phyloP scores from a whole-genome alignment of 1,140 invertebrate genomes.

The Hyphantria cunea region DNA sequence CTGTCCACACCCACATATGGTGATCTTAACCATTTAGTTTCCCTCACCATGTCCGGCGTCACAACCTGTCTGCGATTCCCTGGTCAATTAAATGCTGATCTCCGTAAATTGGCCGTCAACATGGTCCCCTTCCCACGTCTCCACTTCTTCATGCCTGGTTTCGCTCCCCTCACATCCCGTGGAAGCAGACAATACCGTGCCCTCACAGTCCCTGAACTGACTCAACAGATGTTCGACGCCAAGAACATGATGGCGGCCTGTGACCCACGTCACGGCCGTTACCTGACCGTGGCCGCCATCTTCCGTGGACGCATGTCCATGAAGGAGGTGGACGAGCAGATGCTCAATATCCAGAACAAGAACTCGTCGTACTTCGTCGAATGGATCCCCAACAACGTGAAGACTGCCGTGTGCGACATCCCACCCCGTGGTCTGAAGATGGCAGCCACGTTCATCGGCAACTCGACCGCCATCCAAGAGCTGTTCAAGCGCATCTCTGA shows the following conservation, averaged over 20 bases:
- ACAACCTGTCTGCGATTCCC: constrained; percentile 90
- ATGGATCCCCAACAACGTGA: constrained; percentile 87
- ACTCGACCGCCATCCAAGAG: constrained; percentile 90
- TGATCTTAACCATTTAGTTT: constrained; percentile 88
- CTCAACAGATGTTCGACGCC: constrained; percentile 92
- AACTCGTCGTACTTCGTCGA: constrained; percentile 88
- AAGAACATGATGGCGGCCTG: constrained; percentile 98
- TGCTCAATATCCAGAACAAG: constrained; percentile 86
- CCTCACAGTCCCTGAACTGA: constrained; percentile 91
- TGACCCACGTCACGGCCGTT: constrained; percentile 88
- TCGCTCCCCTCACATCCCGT: constrained; percentile 91
- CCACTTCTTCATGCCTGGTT: constrained; percentile 98
- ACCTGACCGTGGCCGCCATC: constrained; percentile 91
- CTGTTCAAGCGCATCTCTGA: constrained; percentile 82
- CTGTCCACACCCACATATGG: constrained; percentile 90
- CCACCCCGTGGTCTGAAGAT: constrained; percentile 87
- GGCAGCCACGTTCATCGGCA: constrained; percentile 88
- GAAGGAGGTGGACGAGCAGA: constrained; percentile 93
- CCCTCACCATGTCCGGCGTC: constrained; percentile 91
- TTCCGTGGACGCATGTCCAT: constrained; percentile 93
- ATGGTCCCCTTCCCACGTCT: constrained; percentile 97
- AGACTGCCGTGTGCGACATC: constrained; percentile 83
- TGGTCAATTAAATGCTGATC: constrained; percentile 93
- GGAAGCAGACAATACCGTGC: constrained; percentile 89
- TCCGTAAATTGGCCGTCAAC: constrained; percentile 97